A percentile compares a stretch with the other conserved stretches of the same genome.
These are phyloP conservation scores for Sialia sialis DNA, from an alignment of 2,113 vertebrate genomes.

Conservation along the genomic window DNA sequence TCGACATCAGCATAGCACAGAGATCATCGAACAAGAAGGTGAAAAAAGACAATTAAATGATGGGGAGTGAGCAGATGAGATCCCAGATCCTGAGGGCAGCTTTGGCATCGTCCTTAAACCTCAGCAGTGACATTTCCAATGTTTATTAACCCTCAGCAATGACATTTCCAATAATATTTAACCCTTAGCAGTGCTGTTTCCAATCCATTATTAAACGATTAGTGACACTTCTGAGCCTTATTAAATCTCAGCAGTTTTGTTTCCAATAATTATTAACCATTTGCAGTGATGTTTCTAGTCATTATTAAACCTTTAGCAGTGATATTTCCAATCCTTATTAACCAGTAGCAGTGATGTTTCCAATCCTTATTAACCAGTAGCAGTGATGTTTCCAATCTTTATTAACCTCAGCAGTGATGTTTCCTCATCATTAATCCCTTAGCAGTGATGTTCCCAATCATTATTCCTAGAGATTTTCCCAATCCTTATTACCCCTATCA, in stretches of 20 bases:
- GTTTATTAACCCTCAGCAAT: not conserved
- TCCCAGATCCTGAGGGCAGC: not conserved
- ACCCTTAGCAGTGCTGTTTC: not conserved
- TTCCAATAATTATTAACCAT: not conserved
- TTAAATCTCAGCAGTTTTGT: not conserved
- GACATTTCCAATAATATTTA: too few species aligned
- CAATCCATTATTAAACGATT: not conserved
- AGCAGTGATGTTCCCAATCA: not conserved
- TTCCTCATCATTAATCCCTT: not conserved
- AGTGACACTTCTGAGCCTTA: not conserved
- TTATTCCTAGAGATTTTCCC: not conserved
- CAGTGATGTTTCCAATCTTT: not conserved
- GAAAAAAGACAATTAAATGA: not conserved
- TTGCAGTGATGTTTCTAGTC: too few species aligned
- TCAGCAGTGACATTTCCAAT: not conserved
- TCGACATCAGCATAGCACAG: constrained; percentile 85
- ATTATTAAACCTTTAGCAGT: too few species aligned
- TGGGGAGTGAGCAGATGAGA: not conserved
- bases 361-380: not conserved
- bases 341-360: too few species aligned
- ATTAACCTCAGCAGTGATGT: not conserved
- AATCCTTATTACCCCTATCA: not conserved
- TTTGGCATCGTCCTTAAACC: not conserved
- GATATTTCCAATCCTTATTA: not conserved
- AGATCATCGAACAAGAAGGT: constrained; percentile 96